Percentiles rank a stretch among this genome's conserved stretches.
Evolutionary conservation across 2,113 vertebrate genomes (phyloP).

Genomic region (Oryzias woworae): DNA sequence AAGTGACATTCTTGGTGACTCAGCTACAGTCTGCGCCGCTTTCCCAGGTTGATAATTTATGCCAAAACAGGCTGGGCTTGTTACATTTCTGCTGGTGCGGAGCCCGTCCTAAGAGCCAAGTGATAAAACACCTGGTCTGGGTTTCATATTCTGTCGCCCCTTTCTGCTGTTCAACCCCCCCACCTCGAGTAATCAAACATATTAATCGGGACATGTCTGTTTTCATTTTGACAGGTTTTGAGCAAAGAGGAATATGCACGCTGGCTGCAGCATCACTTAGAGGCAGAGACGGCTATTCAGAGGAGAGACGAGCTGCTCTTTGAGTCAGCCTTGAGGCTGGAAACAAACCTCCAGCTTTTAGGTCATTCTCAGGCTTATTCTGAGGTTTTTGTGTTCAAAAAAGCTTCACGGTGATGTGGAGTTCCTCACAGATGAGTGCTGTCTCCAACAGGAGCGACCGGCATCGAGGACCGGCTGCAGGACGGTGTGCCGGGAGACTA

Average conservation of each 20-base stretch:
- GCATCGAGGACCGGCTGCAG: conserved; percentile 94
- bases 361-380: conserved; percentile 71
- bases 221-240: conserved; percentile 77
- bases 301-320: conserved; percentile 91
- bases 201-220: conserved; percentile 9
- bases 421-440: not conserved
- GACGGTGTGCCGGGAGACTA: conserved; percentile 94
- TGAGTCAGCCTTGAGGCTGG: conserved; percentile 88
- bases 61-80: conserved; percentile 42
- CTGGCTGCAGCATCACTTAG: conserved; percentile 90
- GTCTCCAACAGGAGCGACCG: conserved; percentile 84
- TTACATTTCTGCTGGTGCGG: conserved; percentile 40
- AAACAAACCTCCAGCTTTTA: conserved; percentile 91
- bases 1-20: conserved; percentile 58
- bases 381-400: not conserved
- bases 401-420: not conserved
- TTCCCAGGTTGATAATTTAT: conserved; percentile 65
- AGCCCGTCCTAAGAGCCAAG: conserved; percentile 24
- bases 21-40: conserved; percentile 57
- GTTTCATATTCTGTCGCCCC: conserved; percentile 40
- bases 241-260: conserved; percentile 91
- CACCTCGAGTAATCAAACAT: not conserved
- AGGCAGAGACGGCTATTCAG: conserved; percentile 91
- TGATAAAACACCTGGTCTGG: conserved; percentile 44
- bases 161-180: conserved; percentile 3